Conservation (phyloP, 1,140 invertebrate genomes). For the Caerostris extrusa region DNA sequence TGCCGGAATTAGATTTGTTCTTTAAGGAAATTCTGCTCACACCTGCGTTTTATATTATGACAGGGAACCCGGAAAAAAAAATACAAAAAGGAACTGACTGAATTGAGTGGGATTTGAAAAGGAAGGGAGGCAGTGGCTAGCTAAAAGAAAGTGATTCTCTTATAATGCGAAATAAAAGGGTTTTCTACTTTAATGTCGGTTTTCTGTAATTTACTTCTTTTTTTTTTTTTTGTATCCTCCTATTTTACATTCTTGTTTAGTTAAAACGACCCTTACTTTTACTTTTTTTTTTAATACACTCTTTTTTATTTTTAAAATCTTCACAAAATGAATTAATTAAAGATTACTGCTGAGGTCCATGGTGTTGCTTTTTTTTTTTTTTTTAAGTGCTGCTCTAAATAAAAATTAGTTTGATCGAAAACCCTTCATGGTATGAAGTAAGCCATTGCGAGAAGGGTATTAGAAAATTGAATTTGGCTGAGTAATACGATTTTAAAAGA, state of each 20-base stretch:
- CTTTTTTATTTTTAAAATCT: not conserved
- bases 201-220: not conserved
- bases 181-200: slow-evolving; percentile 55
- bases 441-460: not conserved
- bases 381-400: too few relatives aligned
- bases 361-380: not conserved
- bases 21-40: slow-evolving; percentile 76
- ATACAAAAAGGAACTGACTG: slow-evolving; percentile 1
- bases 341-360: not conserved
- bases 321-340: slow-evolving; percentile 54
- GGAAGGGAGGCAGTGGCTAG: not conserved
- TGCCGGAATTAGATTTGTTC: slow-evolving; percentile 77
- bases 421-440: not conserved
- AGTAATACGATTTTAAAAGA: not conserved
- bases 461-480: not conserved
- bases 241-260: slow-evolving; percentile 22
- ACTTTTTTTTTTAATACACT: too few relatives aligned
- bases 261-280: not conserved
- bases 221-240: not conserved
- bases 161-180: slow-evolving; percentile 58
- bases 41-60: slow-evolving; percentile 77
- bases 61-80: not conserved
- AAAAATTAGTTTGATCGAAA: not conserved
- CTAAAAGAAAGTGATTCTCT: not conserved
- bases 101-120: slow-evolving; percentile 1